A percentile compares a stretch with the other conserved stretches of the same genome.
Evolutionary conservation across 2,797 vertebrate species (phyloP).

Genomic region (Coendou prehensilis): DNA sequence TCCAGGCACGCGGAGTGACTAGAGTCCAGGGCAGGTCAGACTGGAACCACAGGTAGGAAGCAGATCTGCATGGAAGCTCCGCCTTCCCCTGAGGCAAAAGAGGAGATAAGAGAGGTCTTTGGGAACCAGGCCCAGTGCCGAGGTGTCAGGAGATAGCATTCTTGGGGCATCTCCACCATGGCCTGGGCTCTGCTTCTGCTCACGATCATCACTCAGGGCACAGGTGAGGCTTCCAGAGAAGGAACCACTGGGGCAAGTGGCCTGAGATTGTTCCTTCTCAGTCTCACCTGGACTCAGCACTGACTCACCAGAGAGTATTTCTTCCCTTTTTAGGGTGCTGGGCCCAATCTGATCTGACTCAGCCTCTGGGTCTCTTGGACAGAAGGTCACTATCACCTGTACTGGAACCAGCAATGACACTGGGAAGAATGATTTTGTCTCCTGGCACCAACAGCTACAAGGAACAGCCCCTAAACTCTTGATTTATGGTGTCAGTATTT

Average conservation of each 20-base stretch:
- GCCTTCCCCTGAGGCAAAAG: not conserved
- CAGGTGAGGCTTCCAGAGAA: not conserved
- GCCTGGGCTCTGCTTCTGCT: not conserved
- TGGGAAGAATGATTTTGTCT: fast-evolving
- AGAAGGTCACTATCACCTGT: not conserved
- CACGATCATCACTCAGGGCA: not conserved
- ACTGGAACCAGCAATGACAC: not conserved
- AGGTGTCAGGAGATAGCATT: not conserved
- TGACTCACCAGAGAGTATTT: not conserved
- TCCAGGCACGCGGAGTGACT: not conserved
- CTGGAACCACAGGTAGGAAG: not conserved
- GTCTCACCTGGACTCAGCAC: not conserved
- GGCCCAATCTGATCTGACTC: not conserved
- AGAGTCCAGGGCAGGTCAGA: too few species aligned
- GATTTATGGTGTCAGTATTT: fast-evolving
- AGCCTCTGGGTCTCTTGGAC: not conserved
- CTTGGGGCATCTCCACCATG: not conserved
- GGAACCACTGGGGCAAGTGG: fast-evolving
- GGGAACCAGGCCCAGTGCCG: not conserved
- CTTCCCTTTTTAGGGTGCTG: not conserved
- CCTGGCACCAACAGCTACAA: constrained; percentile 33
- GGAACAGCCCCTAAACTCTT: not conserved
- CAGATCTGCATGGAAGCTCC: not conserved
- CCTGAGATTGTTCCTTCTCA: not conserved
- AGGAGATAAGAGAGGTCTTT: not conserved